Evolutionary conservation across 2,797 vertebrate genomes (phyloP).

Genomic region (Notolepis coatsorum): DNA sequence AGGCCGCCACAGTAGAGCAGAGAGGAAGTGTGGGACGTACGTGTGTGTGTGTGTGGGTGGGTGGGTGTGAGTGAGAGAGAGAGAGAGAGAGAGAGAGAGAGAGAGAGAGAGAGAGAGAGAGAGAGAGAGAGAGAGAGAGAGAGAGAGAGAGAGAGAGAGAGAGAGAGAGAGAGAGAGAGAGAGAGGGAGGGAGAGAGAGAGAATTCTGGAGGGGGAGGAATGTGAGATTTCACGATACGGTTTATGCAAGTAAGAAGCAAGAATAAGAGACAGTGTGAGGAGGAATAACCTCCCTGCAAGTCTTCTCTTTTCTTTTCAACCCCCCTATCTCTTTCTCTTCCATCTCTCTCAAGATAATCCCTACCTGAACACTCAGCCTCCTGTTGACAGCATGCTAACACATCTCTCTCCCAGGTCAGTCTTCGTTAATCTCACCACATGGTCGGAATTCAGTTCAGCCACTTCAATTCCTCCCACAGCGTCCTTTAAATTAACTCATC

Average conservation of each 20-base stretch:
- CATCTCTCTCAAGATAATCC: not conserved
- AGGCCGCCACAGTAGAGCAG: conserved; percentile 28
- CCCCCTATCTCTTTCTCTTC: not conserved
- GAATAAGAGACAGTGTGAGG: no score
- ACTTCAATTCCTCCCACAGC: conserved; percentile 59
- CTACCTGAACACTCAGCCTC: conserved; percentile 1
- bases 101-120: not conserved
- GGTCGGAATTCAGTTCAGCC: no score
- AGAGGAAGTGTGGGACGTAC: conserved; percentile 43
- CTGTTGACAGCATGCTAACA: not conserved
- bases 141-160: not conserved
- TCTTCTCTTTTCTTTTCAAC: not conserved
- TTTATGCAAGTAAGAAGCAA: conserved; percentile 28
- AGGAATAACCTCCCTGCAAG: no score
- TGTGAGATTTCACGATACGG: no score
- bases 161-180: no score
- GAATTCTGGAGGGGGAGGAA: no score
- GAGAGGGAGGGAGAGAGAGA: not conserved
- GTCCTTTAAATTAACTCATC: conserved; percentile 67
- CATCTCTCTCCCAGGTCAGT: conserved; percentile 15
- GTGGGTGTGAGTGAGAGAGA: not conserved
- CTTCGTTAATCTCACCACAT: conserved; percentile 31
- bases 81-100: not conserved
- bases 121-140: not conserved
- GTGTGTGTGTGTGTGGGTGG: conserved; percentile 18